A percentile compares a stretch with the other conserved stretches of the same genome.
phyloP scores from a whole-genome alignment of 2,888 invertebrate genomes.

The Ligdia adustata region DNA sequence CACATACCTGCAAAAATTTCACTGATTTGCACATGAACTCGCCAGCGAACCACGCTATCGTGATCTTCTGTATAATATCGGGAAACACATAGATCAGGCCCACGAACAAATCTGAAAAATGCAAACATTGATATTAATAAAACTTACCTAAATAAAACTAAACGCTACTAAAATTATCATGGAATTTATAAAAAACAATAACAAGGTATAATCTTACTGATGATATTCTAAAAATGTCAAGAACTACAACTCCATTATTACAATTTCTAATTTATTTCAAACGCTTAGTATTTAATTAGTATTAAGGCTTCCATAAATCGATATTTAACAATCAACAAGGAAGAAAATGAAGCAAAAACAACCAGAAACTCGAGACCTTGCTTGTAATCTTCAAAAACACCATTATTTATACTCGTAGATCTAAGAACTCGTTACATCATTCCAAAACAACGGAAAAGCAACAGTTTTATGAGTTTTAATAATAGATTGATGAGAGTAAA shows the following conservation, averaged over 20 bases:
- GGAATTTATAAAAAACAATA: too few relatives aligned
- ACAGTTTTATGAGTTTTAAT: background rate
- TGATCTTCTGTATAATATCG: slow-evolving; percentile 95
- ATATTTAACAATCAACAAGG: slow-evolving; percentile 15
- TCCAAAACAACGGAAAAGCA: slow-evolving; percentile 15
- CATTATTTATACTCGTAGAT: too few relatives aligned
- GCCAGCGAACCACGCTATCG: slow-evolving; percentile 95
- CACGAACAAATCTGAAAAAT: slow-evolving; percentile 93
- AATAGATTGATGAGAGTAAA: too few relatives aligned
- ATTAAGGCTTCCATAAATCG: too few relatives aligned
- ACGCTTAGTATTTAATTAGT: too few relatives aligned
- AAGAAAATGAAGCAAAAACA: slow-evolving; percentile 11
- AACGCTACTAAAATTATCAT: too few relatives aligned
- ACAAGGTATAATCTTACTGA: too few relatives aligned
- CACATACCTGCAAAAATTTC: slow-evolving; percentile 89
- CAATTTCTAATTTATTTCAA: too few relatives aligned
- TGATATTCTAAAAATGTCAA: too few relatives aligned
- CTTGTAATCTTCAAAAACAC: slow-evolving; percentile 24
- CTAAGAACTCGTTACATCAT: slow-evolving; percentile 39
- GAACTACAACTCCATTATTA: too few relatives aligned
- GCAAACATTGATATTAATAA: too few relatives aligned
- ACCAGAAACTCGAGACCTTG: slow-evolving; percentile 7
- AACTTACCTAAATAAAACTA: too few relatives aligned
- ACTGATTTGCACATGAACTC: slow-evolving; percentile 94
- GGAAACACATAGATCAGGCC: slow-evolving; percentile 94